Evolutionary conservation across 2,888 invertebrate species (phyloP).

Genomic region (Pristionchus exspectatus): DNA sequence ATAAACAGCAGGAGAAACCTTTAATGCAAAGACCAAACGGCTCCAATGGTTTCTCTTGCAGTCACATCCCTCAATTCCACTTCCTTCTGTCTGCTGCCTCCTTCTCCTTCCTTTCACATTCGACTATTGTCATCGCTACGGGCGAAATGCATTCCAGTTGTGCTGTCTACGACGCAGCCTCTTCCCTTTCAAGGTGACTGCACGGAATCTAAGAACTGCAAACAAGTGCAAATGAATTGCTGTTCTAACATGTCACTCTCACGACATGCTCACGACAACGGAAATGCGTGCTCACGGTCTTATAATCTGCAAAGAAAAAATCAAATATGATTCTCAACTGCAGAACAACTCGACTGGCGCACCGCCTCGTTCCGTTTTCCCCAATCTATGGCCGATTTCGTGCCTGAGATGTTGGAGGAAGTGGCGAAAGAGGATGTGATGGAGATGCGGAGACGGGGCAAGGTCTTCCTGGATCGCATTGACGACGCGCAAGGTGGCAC

Average conservation of each 20-base stretch:
- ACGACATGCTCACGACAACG: too few relatives aligned
- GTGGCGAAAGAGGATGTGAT: conserved; percentile 21
- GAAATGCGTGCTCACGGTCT: too few relatives aligned
- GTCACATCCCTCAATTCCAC: neutral
- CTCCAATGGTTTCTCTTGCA: neutral
- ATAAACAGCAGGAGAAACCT: neutral
- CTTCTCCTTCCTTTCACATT: neutral
- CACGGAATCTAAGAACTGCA: too few relatives aligned
- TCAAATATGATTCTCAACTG: neutral
- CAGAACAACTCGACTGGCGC: conserved; percentile 12
- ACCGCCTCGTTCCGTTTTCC: neutral
- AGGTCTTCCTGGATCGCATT: conserved; percentile 27
- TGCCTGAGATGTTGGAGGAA: neutral
- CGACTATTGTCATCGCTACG: neutral
- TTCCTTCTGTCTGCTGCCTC: neutral
- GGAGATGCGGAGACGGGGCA: conserved; percentile 30
- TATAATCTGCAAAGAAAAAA: too few relatives aligned
- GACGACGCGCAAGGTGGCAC: conserved; percentile 44
- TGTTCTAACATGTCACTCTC: too few relatives aligned
- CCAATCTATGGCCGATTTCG: neutral
- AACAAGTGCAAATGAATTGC: too few relatives aligned
- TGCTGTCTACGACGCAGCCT: neutral
- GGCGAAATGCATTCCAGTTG: conserved; percentile 11
- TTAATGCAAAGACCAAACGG: too few relatives aligned
- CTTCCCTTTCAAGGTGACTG: conserved; percentile 22